Base-by-base conservation (phyloP, 1,140 invertebrate species). In the Rhopalosiphum padi region DNA sequence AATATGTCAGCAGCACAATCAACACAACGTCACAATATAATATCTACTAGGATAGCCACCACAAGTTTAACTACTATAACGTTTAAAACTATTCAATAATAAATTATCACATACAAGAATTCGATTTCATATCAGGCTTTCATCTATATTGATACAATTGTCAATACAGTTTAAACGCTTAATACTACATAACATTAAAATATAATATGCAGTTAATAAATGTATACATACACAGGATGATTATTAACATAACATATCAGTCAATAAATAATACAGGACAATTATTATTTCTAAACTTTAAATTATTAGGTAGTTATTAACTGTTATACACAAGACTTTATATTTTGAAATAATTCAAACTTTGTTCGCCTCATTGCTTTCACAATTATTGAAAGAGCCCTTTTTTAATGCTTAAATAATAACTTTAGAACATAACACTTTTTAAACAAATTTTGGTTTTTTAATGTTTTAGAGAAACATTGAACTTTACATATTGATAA, bases 101-200 rank as follows among this genome's bases (percentile, higher is more conserved):
- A 51, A 51, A 77, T 77, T n/a, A 77, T 77, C 60, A n/a, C 60
- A n/a, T 77, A n/a, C 60, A 77, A 77, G n/a, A 77, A 77, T n/a
- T n/a, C 30, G 30, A 68, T 68, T 68, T 68, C 30, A 77, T 77
- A n/a, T 77, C 15, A 77, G 4, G 15, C n/a, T 77, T 77, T 77
- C 5, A 77, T 77, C 15, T n/a, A 77, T 77, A 77, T 77, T 77
- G 15, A 77, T n/a, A 18, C 23, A 77, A n/a, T 77, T 77, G 15
- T n/a, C 30, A 18, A 77, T 77, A 68, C 30, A 77, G 30, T n/a
- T 68, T 18, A n/a, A n/a, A 68, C n/a, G 30, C 30, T n/a, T 30
- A n/a, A 77, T 77, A 6, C 60, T 18, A 77, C n/a, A 35, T n/a
- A n/a, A 77, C 15, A 77, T 77, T n/a, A n/a, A 30, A 68, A 68